Conservation (phyloP, 1,140 invertebrate genomes). For the Mycetomoellerius zeteki region DNA sequence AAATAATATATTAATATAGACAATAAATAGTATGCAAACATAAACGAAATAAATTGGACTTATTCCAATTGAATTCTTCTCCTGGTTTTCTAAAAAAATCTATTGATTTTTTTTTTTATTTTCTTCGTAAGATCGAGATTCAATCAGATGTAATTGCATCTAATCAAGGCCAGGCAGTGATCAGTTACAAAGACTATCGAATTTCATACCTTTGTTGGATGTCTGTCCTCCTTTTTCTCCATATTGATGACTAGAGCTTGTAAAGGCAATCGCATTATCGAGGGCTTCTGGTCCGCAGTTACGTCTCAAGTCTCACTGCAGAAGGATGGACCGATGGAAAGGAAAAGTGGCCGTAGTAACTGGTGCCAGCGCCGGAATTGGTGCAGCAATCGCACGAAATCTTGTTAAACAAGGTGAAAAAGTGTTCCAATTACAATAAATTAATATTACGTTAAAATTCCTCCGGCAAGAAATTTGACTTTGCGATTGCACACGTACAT, state of each 20-base stretch:
- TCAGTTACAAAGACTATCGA: constrained; percentile 55
- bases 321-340: constrained; percentile 87
- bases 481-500: background rate
- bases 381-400: constrained; percentile 81
- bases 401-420: constrained; percentile 71
- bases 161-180: constrained; percentile 49
- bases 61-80: background rate
- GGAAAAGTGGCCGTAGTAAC: constrained; percentile 88
- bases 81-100: background rate
- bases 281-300: constrained; percentile 31
- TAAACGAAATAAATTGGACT: background rate
- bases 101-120: constrained; percentile 7
- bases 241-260: constrained; percentile 42
- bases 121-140: background rate
- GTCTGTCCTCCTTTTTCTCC: constrained; percentile 49
- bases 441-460: background rate
- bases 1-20: background rate
- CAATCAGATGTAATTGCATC: constrained; percentile 33
- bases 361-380: constrained; percentile 88
- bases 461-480: background rate
- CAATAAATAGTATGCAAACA: background rate
- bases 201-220: constrained; percentile 44
- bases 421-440: background rate
- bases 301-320: constrained; percentile 28
- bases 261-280: constrained; percentile 59